Conservation (phyloP, 2,888 invertebrate species). For the Asteroscopus sphinx region DNA sequence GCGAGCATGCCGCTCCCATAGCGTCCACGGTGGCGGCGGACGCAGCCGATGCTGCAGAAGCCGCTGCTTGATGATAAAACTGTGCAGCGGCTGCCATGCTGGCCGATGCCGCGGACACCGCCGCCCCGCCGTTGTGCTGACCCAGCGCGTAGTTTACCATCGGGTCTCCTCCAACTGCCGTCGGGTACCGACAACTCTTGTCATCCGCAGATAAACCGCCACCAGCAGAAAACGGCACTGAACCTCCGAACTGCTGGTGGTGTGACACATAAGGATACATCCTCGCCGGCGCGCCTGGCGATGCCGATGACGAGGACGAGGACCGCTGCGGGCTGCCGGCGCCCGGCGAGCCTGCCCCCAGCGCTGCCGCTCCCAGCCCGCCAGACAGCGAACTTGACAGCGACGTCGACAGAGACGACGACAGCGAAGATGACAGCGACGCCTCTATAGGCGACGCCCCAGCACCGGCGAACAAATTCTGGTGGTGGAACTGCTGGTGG, state of each 20-base stretch:
- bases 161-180: conserved; percentile 91
- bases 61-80: conserved; percentile 96
- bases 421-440: conserved; percentile 90
- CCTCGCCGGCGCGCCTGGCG: conserved; percentile 93
- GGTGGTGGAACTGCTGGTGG: conserved; percentile 93
- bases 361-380: conserved; percentile 91
- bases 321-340: conserved; percentile 91
- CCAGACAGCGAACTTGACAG: conserved; percentile 90
- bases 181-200: conserved; percentile 95
- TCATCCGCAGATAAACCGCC: conserved; percentile 92
- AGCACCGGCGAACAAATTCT: conserved; percentile 90
- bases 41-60: conserved; percentile 93
- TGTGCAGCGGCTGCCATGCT: conserved; percentile 94
- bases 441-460: conserved; percentile 93
- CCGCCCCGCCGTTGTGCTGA: conserved; percentile 93
- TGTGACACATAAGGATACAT: conserved; percentile 98
- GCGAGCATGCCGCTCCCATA: conserved; percentile 94
- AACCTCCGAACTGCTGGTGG: conserved; percentile 93
- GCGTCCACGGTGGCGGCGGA: conserved; percentile 94
- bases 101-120: conserved; percentile 91
- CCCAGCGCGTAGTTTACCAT: conserved; percentile 95
- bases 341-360: conserved; percentile 90
- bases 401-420: conserved; percentile 89
- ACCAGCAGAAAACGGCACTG: conserved; percentile 92
- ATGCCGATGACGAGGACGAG: conserved; percentile 91